Conservation (phyloP, 2,113 vertebrate species). For the Eira barbara region DNA sequence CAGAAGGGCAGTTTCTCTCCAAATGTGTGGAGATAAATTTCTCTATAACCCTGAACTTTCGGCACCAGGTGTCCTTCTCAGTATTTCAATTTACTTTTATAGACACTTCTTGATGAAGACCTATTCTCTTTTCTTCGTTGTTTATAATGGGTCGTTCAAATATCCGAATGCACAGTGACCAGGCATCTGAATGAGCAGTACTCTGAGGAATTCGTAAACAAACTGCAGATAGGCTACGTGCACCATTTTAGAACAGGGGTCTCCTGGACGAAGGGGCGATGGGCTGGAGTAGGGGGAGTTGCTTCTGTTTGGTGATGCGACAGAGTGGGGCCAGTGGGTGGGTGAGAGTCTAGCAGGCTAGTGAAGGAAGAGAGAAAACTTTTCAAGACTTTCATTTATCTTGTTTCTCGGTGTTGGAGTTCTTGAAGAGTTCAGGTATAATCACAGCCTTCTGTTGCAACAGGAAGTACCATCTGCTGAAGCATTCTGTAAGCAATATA, state of each 20-base stretch:
- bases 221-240: not conserved
- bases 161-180: not conserved
- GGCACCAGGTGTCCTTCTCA: conserved; percentile 65
- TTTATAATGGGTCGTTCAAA: conserved; percentile 29
- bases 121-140: conserved; percentile 54
- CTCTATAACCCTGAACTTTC: conserved; percentile 45
- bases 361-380: conserved; percentile 67
- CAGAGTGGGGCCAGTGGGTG: not conserved
- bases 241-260: not conserved
- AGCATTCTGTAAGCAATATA: conserved; percentile 87
- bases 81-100: conserved; percentile 71
- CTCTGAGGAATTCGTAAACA: conserved; percentile 19
- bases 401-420: conserved; percentile 82
- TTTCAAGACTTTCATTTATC: conserved; percentile 81
- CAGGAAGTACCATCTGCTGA: conserved; percentile 88
- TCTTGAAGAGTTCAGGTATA: conserved; percentile 90
- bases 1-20: conserved; percentile 53
- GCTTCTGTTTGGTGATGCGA: not conserved
- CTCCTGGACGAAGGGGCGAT: not conserved
- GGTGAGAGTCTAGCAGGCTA: not conserved
- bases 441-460: conserved; percentile 87
- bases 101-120: conserved; percentile 51
- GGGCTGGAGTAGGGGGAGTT: not conserved
- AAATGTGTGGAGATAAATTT: conserved; percentile 45
- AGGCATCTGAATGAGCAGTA: conserved; percentile 37